Conservation (phyloP, 35 echinoderm and acorn worm genomes). For the Acanthaster planci region DNA sequence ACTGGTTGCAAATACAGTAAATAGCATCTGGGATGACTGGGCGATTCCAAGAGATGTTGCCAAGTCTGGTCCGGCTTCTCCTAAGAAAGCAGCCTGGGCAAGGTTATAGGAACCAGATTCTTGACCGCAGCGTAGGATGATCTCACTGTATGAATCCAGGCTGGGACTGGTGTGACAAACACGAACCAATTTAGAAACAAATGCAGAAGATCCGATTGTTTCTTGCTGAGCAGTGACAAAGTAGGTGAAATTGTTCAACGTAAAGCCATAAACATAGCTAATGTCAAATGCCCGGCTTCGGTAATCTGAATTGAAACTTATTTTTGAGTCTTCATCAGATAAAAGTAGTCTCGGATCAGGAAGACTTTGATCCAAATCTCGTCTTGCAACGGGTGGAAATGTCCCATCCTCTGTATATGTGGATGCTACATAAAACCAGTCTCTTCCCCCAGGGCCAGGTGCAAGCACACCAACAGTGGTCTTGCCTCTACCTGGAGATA, state of each 20-base stretch:
- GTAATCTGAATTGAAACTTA: not conserved
- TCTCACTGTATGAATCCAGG: slow-evolving; percentile 34
- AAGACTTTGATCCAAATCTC: not conserved
- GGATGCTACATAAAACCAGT: slow-evolving; percentile 30
- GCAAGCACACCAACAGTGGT: slow-evolving; percentile 25
- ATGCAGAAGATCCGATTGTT: not conserved
- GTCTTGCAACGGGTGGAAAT: not conserved
- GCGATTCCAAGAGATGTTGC: slow-evolving; percentile 38
- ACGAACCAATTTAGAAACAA: slow-evolving; percentile 20
- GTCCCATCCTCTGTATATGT: not conserved
- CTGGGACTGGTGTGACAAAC: not conserved
- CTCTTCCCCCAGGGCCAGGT: slow-evolving; percentile 7
- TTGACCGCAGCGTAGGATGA: slow-evolving; percentile 33
- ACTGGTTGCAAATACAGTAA: slow-evolving; percentile 43
- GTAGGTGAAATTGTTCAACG: slow-evolving; percentile 10
- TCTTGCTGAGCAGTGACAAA: slow-evolving; percentile 20
- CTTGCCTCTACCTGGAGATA: not conserved
- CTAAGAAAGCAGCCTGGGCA: slow-evolving; percentile 39
- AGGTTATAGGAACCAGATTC: not conserved
- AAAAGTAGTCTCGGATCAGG: not conserved
- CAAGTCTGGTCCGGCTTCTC: slow-evolving; percentile 40
- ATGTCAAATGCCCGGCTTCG: not conserved
- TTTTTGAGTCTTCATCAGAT: not conserved
- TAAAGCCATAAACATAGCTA: slow-evolving; percentile 25
- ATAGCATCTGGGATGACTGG: slow-evolving; percentile 14